Evolutionary conservation across 2,888 invertebrate genomes (phyloP).

Genomic region (Agonopterix heracliana): DNA sequence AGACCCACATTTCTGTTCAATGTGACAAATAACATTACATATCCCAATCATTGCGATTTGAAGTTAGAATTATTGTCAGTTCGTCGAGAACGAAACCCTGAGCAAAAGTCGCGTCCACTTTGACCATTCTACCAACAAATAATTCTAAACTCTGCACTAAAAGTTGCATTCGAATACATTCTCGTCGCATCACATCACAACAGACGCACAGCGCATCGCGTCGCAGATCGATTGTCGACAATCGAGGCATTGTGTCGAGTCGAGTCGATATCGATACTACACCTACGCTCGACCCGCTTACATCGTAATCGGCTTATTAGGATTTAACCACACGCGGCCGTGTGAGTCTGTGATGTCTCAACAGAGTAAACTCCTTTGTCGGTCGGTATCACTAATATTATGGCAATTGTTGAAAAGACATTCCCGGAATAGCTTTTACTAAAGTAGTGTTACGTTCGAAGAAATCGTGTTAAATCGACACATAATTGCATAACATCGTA

Average conservation of each 20-base stretch:
- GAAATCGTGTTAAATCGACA: too few species aligned
- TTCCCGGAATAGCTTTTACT: too few species aligned
- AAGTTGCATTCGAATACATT: constrained; percentile 13
- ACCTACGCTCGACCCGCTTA: constrained; percentile 58
- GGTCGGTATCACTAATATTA: neutral
- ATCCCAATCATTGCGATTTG: too few species aligned
- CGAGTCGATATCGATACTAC: constrained; percentile 46
- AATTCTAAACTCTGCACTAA: constrained; percentile 13
- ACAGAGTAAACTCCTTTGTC: constrained; percentile 17
- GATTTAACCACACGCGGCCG: constrained; percentile 59
- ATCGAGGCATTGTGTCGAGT: constrained; percentile 46
- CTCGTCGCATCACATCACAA: constrained; percentile 10
- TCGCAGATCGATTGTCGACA: constrained; percentile 56
- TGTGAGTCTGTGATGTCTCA: constrained; percentile 34
- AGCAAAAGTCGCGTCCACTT: too few species aligned
- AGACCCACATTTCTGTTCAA: too few species aligned
- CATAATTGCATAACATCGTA: too few species aligned
- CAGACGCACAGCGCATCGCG: constrained; percentile 21
- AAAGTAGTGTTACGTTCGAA: too few species aligned
- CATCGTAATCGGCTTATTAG: constrained; percentile 70
- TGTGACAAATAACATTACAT: too few species aligned
- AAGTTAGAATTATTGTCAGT: too few species aligned
- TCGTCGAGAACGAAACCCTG: too few species aligned
- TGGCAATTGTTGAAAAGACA: neutral
- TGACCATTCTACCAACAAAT: neutral